phyloP scores from a whole-genome alignment of 2,888 invertebrate genomes.

The Pollenia angustigena region DNA sequence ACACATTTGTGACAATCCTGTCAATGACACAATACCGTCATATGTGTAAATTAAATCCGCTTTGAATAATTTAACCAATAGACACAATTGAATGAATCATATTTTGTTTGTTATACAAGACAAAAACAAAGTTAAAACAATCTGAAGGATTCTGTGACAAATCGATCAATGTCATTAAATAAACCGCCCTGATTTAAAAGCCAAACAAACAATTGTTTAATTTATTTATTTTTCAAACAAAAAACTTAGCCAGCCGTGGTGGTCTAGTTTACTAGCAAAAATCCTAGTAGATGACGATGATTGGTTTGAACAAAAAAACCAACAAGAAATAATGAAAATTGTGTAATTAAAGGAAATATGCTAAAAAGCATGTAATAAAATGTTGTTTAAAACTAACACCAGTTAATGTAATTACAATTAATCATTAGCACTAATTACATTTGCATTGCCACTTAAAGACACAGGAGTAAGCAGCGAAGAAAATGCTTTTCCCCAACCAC shows the following conservation, averaged over 20 bases:
- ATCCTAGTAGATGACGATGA: conserved; percentile 25
- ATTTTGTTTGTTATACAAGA: conserved; percentile 7
- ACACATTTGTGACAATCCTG: conserved; percentile 68
- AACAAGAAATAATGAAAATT: background rate
- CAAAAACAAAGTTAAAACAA: background rate
- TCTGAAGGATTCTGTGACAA: conserved; percentile 15
- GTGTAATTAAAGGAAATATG: conserved; percentile 38
- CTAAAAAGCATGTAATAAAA: conserved; percentile 37
- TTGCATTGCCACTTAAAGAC: conserved; percentile 50
- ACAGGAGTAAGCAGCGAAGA: background rate
- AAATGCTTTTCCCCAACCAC: background rate
- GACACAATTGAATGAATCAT: background rate
- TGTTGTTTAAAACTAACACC: conserved; percentile 40
- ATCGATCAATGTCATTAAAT: conserved; percentile 69
- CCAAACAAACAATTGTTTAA: conserved; percentile 24
- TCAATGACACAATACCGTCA: conserved; percentile 50
- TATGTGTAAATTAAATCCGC: conserved; percentile 41
- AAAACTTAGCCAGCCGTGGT: conserved; percentile 10
- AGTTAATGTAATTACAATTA: conserved; percentile 81
- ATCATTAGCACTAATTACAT: conserved; percentile 66
- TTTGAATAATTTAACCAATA: conserved; percentile 32
- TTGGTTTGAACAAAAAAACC: background rate
- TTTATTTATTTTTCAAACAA: conserved; percentile 22
- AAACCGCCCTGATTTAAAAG: conserved; percentile 57
- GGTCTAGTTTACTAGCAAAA: conserved; percentile 19